phyloP scores from a whole-genome alignment of 64 coral and sea anemone species.

The Pocillopora damicornis region DNA sequence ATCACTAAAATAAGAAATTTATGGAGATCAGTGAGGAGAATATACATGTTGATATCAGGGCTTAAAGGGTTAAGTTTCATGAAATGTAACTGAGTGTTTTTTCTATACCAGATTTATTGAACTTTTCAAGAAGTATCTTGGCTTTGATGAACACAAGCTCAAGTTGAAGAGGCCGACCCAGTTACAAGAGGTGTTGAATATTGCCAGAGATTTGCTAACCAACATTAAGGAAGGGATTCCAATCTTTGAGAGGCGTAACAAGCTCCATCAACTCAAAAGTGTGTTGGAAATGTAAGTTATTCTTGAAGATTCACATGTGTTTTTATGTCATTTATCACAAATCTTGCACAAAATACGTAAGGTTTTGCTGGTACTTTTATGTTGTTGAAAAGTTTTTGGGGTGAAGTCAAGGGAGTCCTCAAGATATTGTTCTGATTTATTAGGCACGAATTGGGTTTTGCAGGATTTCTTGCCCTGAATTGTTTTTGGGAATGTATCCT shows the following conservation, averaged over 20 bases:
- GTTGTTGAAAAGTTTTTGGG: too few relatives aligned
- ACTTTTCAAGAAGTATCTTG: slow-evolving; percentile 76
- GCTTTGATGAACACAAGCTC: slow-evolving; percentile 75
- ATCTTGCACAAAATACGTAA: too few relatives aligned
- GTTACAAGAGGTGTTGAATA: slow-evolving; percentile 84
- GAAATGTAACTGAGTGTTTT: not conserved
- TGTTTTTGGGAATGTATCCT: too few relatives aligned
- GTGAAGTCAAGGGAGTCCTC: too few relatives aligned
- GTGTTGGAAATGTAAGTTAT: slow-evolving; percentile 83
- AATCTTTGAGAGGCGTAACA: slow-evolving; percentile 79
- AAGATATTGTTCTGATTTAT: too few relatives aligned
- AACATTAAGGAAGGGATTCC: slow-evolving; percentile 48
- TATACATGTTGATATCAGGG: too few relatives aligned
- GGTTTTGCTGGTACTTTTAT: too few relatives aligned
- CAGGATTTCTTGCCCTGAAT: too few relatives aligned
- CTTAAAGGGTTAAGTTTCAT: not conserved
- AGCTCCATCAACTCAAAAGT: slow-evolving; percentile 83
- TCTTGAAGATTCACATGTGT: not conserved
- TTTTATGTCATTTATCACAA: too few relatives aligned
- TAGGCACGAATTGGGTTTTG: too few relatives aligned
- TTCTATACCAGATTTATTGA: slow-evolving; percentile 64
- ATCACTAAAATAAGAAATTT: too few relatives aligned
- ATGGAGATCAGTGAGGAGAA: too few relatives aligned
- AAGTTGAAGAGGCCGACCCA: slow-evolving; percentile 85
- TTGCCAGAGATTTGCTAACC: slow-evolving; percentile 71